Evolutionary conservation across 1,140 invertebrate species (phyloP).

Genomic region (Bombus superbus): DNA sequence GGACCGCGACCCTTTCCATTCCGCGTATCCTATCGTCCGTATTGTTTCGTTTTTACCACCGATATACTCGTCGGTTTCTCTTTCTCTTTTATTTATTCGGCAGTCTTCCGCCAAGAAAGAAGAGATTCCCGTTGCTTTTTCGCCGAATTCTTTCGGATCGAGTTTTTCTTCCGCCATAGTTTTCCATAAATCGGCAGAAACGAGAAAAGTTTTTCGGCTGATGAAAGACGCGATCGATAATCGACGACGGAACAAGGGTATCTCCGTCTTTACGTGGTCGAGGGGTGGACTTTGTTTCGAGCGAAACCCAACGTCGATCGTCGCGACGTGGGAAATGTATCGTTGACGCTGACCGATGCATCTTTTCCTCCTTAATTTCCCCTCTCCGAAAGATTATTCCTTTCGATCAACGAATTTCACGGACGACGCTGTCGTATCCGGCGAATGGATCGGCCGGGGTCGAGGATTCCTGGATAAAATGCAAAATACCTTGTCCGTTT

Average conservation of each 20-base stretch:
- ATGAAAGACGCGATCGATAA: not conserved
- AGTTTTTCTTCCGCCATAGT: not conserved
- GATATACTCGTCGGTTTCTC: not conserved
- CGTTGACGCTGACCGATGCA: too few relatives aligned
- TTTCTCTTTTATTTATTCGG: not conserved
- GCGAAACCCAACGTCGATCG: too few relatives aligned
- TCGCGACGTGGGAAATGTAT: too few relatives aligned
- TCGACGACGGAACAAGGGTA: not conserved
- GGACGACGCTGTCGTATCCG: too few relatives aligned
- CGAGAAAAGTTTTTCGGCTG: not conserved
- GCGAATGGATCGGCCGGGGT: too few relatives aligned
- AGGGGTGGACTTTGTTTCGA: not conserved
- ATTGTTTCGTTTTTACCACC: constrained; percentile 3
- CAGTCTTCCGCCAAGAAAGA: not conserved
- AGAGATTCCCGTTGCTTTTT: not conserved
- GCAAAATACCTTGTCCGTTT: too few relatives aligned
- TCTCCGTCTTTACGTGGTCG: too few relatives aligned
- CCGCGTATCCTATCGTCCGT: not conserved
- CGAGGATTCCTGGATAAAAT: too few relatives aligned
- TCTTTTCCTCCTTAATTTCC: too few relatives aligned
- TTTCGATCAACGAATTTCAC: too few relatives aligned
- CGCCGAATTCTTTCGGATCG: not conserved
- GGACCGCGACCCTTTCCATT: constrained; percentile 29
- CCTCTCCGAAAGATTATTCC: too few relatives aligned
- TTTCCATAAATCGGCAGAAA: not conserved